A percentile compares a stretch with the other conserved stretches of the same genome.
Conservation (phyloP, 2,888 invertebrate species). For the Lepidocyrtoides sp. region DNA sequence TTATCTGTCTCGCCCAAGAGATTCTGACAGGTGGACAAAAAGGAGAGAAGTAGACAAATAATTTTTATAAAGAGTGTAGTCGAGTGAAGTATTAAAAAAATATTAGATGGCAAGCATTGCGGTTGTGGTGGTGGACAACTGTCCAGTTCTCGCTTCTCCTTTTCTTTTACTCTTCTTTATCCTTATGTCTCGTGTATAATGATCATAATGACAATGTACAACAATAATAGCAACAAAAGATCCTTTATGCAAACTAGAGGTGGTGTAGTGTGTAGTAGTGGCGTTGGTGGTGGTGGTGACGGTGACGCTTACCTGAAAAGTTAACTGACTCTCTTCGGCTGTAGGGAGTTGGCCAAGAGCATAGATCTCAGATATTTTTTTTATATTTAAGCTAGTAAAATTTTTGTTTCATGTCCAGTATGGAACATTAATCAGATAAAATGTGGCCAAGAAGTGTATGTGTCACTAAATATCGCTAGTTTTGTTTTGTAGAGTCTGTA, state of each 20-base stretch:
- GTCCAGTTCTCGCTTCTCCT: slow-evolving; percentile 69
- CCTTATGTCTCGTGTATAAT: slow-evolving; percentile 21
- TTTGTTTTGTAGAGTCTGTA: not conserved
- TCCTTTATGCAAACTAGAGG: not conserved
- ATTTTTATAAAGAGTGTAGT: slow-evolving; percentile 41
- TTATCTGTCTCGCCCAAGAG: slow-evolving; percentile 43
- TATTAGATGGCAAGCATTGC: not conserved
- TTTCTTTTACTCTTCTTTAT: slow-evolving; percentile 31
- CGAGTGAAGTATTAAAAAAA: not conserved
- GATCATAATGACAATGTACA: slow-evolving; percentile 62
- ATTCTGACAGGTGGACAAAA: slow-evolving; percentile 72
- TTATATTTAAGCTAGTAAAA: too few relatives aligned
- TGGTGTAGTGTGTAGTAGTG: too few relatives aligned
- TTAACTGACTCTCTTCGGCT: too few relatives aligned
- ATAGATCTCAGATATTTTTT: not conserved
- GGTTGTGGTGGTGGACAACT: slow-evolving; percentile 57
- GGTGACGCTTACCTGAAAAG: too few relatives aligned
- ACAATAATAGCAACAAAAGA: slow-evolving; percentile 37
- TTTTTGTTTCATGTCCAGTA: slow-evolving; percentile 40
- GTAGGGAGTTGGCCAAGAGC: slow-evolving; percentile 32
- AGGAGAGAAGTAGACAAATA: slow-evolving; percentile 55
- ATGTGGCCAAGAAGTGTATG: slow-evolving; percentile 33
- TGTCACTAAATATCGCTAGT: not conserved
- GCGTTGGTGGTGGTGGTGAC: not conserved
- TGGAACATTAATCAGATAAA: slow-evolving; percentile 65